Percentiles rank a stretch among this genome's conserved stretches.
Conservation (phyloP, 2,113 vertebrate species). For the Marmota flaviventris region DNA sequence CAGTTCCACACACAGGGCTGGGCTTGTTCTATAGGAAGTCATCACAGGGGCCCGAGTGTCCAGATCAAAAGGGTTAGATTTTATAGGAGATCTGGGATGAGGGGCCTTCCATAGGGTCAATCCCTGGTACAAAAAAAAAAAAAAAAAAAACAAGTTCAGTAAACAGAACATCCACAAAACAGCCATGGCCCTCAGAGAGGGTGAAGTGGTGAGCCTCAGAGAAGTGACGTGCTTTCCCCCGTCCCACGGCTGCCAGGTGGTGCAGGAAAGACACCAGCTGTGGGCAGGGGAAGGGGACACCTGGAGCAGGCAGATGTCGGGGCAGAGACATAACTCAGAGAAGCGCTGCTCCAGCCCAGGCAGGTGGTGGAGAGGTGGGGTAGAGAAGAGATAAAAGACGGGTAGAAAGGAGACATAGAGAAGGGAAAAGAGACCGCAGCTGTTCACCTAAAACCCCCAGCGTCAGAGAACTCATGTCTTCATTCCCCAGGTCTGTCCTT, state of each 20-base stretch:
- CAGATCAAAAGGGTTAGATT: background rate
- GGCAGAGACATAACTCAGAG: background rate
- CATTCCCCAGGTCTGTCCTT: background rate
- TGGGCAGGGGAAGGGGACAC: background rate
- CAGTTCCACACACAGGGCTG: background rate
- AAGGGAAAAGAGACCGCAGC: background rate
- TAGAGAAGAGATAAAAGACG: too few species aligned
- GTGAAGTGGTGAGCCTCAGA: background rate
- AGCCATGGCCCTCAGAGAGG: background rate
- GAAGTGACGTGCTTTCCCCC: background rate
- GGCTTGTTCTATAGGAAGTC: background rate
- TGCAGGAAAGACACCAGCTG: background rate
- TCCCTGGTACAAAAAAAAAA: too few species aligned
- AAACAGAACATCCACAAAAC: background rate
- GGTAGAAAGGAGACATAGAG: too few species aligned
- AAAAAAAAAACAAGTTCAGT: too few species aligned
- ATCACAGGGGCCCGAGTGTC: accelerated
- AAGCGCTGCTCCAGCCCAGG: background rate
- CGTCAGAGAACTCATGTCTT: background rate
- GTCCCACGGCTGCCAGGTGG: background rate
- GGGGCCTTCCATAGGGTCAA: too few species aligned
- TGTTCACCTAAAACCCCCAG: background rate
- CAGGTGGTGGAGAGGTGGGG: too few species aligned
- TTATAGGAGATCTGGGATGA: too few species aligned
- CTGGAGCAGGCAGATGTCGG: accelerated